Base-by-base conservation (phyloP, 2,113 vertebrate species). In the Triplophysa tibetana region DNA sequence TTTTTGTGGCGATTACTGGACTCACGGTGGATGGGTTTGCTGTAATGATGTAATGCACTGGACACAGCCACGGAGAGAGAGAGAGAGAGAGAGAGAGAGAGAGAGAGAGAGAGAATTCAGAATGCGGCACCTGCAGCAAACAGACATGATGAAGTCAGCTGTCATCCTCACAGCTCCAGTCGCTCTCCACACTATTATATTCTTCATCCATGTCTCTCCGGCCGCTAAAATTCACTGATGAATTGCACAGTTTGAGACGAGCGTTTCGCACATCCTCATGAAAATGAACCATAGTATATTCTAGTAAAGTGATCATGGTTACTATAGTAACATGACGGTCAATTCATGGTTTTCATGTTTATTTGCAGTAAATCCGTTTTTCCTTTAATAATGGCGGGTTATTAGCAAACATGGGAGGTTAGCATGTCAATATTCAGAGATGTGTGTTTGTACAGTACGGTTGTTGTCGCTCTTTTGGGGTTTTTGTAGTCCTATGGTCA, bases 161-260 rank as follows among this genome's bases (percentile, higher is more conserved):
- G 88, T 81, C 86, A 86, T 81, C 83, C 77, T 80, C 79, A 73
- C 78, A 77, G 85, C 83, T 87, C 77, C 88, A 86, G 89, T 91
- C 88, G 88, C 90, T 88, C 81, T 87, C 84, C 91, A 88, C 91
- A 88, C 90, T 92, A 91, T 92, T 92, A 90, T 88, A 89, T 88
- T 93, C 89, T 92, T 93, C 91, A 92, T 93, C 91, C 93, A 91
- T 91, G 90, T 91, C 90, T 90, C 89, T 91, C 79, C 84, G 83
- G 74, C 74, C 89, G 86, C 85, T 85, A 87, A 76, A 5, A 13
- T 11, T 12, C 48, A 50, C 8, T 1, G 48, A 50, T 50, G 48
- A 50, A 6, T n/a, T n/a, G n/a, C n/a, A n/a, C n/a, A n/a, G 29
- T 5, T 33, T 6, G 29, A 33, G 5, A 33, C 29, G 4, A 26